phyloP scores from a whole-genome alignment of 2,113 vertebrate species.

The Arenaria interpres region DNA sequence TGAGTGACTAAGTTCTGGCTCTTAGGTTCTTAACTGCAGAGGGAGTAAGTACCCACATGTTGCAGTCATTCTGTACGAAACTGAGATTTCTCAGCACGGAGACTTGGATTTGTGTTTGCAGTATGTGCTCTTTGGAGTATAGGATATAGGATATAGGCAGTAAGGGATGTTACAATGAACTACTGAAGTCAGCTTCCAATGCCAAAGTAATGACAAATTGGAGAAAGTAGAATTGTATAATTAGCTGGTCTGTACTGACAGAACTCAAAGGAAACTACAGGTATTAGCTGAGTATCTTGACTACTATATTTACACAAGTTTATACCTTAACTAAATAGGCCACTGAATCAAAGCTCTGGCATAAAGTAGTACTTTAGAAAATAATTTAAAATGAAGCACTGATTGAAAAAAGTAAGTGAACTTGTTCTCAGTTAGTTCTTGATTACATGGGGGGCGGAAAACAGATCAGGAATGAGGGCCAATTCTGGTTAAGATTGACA shows the following conservation, averaged over 20 bases:
- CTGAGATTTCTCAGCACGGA: not conserved
- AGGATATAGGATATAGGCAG: not conserved
- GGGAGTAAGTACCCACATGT: not conserved
- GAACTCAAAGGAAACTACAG: not conserved
- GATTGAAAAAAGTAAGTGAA: not conserved
- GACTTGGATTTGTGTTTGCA: not conserved
- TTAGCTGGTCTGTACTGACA: not conserved
- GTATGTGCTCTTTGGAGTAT: not conserved
- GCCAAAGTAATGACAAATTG: not conserved
- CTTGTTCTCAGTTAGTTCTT: not conserved
- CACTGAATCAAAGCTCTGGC: not conserved
- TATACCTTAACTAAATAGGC: not conserved
- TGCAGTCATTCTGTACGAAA: not conserved
- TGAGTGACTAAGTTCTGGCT: not conserved
- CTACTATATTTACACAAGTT: not conserved
- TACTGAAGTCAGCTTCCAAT: not conserved
- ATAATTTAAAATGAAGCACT: not conserved
- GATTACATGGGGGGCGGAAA: not conserved
- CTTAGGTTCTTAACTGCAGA: not conserved
- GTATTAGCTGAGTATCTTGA: not conserved
- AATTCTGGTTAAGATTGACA: not conserved
- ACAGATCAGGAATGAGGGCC: not conserved
- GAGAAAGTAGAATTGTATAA: accelerated
- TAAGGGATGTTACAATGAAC: not conserved
- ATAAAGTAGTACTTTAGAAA: not conserved